phyloP scores from a whole-genome alignment of 2,797 vertebrate species.

The Takifugu ocellatus region DNA sequence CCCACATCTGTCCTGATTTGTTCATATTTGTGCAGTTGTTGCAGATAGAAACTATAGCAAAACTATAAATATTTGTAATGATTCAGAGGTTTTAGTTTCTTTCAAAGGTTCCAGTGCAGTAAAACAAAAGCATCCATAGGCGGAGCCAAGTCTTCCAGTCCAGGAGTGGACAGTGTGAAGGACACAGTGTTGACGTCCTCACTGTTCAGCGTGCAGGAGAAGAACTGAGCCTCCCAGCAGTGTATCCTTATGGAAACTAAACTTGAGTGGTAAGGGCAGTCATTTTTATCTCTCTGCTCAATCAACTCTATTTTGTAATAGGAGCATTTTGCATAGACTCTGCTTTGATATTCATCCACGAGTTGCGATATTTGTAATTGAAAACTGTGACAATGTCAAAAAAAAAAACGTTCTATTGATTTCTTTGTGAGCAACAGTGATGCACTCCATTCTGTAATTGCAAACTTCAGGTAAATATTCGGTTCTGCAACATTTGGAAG shows the following conservation, averaged over 20 bases:
- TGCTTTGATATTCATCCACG: too few species aligned
- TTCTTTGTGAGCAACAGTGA: background rate
- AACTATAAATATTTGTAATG: too few species aligned
- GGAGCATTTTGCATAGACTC: too few species aligned
- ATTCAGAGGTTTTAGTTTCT: background rate
- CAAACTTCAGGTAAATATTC: background rate
- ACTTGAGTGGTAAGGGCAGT: conserved; percentile 29
- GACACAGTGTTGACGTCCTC: conserved; percentile 13
- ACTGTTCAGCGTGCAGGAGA: conserved; percentile 1
- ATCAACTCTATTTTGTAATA: too few species aligned
- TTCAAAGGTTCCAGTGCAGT: background rate
- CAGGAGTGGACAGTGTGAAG: conserved; percentile 1
- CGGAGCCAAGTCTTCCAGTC: conserved; percentile 29
- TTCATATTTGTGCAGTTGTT: too few species aligned
- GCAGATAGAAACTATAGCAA: too few species aligned
- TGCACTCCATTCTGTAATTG: background rate
- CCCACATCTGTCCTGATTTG: too few species aligned
- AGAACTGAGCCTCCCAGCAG: conserved; percentile 23
- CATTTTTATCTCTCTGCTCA: too few species aligned
- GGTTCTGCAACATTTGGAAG: conserved; percentile 4
- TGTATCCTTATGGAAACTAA: conserved; percentile 17
- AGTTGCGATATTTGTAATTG: too few species aligned
- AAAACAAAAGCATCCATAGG: conserved; percentile 21
- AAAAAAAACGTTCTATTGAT: background rate
- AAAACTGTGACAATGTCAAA: too few species aligned